phyloP scores from a whole-genome alignment of 2,797 vertebrate genomes.

The Moxostoma hubbsi region DNA sequence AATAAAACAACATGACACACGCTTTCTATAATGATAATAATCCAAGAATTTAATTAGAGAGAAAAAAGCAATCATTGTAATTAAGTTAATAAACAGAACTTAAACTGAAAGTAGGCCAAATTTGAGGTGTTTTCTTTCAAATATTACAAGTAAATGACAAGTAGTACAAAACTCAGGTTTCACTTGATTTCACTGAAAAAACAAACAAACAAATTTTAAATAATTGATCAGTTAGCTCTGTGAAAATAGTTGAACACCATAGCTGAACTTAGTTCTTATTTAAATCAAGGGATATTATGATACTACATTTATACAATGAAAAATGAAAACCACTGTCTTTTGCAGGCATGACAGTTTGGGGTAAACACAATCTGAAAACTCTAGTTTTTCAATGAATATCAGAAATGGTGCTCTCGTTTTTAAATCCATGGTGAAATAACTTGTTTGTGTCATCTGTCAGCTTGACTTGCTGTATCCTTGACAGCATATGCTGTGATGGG shows the following conservation, averaged over 20 bases:
- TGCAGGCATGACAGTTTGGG: constrained; percentile 44
- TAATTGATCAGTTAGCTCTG: background rate
- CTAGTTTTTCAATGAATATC: constrained; percentile 24
- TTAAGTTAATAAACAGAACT: too few relatives aligned
- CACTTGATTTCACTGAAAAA: too few relatives aligned
- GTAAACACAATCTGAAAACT: constrained; percentile 42
- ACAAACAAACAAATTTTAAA: too few relatives aligned
- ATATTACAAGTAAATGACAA: background rate
- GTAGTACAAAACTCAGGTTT: background rate
- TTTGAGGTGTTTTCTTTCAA: too few relatives aligned
- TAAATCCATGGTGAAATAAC: constrained; percentile 31
- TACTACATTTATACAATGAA: constrained; percentile 21
- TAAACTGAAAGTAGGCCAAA: too few relatives aligned
- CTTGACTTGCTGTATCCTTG: constrained; percentile 38
- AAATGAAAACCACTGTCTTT: constrained; percentile 33
- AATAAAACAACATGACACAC: too few relatives aligned
- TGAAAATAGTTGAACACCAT: background rate
- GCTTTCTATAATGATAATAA: too few relatives aligned
- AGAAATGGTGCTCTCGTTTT: constrained; percentile 38
- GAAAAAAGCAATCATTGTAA: too few relatives aligned
- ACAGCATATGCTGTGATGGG: constrained; percentile 35
- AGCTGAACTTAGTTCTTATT: background rate
- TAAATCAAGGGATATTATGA: constrained; percentile 26
- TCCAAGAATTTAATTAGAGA: too few relatives aligned
- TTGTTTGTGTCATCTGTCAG: constrained; percentile 51